A percentile compares a stretch with the other conserved stretches of the same genome.
Evolutionary conservation across 2,113 vertebrate species (phyloP).

Genomic region (Gymnarchus niloticus): DNA sequence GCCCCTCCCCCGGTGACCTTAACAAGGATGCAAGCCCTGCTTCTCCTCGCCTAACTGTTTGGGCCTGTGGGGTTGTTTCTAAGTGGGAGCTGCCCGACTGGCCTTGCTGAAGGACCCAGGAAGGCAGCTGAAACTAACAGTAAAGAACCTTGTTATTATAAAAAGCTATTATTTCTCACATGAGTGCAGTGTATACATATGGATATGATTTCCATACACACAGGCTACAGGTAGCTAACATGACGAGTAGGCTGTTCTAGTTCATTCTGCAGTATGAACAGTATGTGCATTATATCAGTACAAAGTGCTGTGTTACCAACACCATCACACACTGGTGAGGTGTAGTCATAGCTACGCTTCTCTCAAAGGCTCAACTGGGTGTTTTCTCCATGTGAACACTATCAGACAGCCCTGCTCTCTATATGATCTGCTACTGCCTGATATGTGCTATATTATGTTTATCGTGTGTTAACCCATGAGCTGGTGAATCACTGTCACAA

Average conservation of each 20-base stretch:
- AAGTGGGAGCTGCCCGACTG: too few species aligned
- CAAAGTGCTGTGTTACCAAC: background rate
- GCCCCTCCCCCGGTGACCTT: too few species aligned
- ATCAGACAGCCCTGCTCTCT: background rate
- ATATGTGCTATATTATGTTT: background rate
- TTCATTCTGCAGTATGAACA: too few species aligned
- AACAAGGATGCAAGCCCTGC: too few species aligned
- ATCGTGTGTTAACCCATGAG: background rate
- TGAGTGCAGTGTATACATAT: background rate
- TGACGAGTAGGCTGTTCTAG: too few species aligned
- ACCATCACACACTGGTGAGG: background rate
- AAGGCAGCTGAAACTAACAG: background rate
- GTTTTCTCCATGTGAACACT: background rate
- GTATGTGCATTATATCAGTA: too few species aligned
- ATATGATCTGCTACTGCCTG: background rate
- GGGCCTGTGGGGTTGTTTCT: too few species aligned
- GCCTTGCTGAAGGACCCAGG: background rate
- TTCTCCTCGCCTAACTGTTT: too few species aligned
- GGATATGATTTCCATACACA: background rate
- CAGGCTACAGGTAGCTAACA: background rate
- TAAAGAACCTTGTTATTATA: background rate
- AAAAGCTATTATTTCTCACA: background rate
- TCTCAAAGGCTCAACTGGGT: background rate
- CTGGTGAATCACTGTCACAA: background rate
- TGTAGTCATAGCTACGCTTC: background rate